A percentile compares a stretch with the other conserved stretches of the same genome.
phyloP scores from a whole-genome alignment of 1,140 invertebrate genomes.

The Eupeodes corollae region DNA sequence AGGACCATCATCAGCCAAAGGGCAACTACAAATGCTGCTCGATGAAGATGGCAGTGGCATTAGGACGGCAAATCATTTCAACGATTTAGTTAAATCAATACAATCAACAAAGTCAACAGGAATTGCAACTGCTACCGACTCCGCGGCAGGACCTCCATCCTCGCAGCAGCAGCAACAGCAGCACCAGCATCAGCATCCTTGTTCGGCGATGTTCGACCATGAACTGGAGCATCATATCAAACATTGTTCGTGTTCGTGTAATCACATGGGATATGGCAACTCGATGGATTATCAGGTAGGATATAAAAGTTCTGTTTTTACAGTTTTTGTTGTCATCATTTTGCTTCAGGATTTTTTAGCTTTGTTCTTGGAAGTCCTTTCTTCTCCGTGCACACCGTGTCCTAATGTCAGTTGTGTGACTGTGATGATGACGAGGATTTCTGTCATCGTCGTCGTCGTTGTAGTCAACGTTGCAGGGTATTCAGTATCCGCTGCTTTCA shows the following conservation, averaged over 20 bases:
- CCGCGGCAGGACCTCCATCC: not conserved
- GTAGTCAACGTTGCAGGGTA: too few species aligned
- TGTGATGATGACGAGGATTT: too few species aligned
- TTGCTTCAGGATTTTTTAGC: too few species aligned
- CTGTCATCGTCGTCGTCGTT: too few species aligned
- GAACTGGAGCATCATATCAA: slow-evolving; percentile 77
- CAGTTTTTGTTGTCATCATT: too few species aligned
- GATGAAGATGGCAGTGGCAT: slow-evolving; percentile 1
- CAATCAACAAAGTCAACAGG: slow-evolving; percentile 21
- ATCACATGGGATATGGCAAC: slow-evolving; percentile 84
- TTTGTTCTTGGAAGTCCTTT: too few species aligned
- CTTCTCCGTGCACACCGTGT: too few species aligned
- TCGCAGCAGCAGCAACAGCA: slow-evolving; percentile 11
- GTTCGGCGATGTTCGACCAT: slow-evolving; percentile 46
- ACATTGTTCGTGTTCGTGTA: slow-evolving; percentile 74
- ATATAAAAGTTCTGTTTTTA: too few species aligned
- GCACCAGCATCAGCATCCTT: slow-evolving; percentile 10
- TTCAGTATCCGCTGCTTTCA: too few species aligned
- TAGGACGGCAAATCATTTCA: slow-evolving; percentile 15
- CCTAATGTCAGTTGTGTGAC: too few species aligned
- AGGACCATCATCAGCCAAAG: not conserved
- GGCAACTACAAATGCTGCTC: not conserved
- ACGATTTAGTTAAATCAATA: slow-evolving; percentile 6
- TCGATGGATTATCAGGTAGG: slow-evolving; percentile 77
- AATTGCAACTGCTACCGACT: slow-evolving; percentile 6